phyloP scores from a whole-genome alignment of 2,888 invertebrate species.

The Perizoma flavofasciatum region DNA sequence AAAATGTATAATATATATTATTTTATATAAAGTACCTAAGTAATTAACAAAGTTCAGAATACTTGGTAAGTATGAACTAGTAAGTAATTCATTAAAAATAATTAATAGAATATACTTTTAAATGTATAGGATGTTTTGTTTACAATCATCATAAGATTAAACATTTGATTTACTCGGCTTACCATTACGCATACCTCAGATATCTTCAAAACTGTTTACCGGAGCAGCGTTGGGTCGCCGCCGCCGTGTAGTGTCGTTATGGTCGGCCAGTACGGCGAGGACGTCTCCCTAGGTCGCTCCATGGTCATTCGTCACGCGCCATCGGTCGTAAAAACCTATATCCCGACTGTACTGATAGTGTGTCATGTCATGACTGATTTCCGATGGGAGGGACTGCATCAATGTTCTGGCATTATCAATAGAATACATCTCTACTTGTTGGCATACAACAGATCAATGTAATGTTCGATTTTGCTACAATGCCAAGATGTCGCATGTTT shows the following conservation, averaged over 20 bases:
- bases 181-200: slow-evolving; percentile 5
- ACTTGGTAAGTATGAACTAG: too few species aligned
- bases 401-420: slow-evolving; percentile 13
- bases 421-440: not conserved
- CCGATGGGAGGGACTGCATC: slow-evolving; percentile 16
- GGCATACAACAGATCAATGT: slow-evolving; percentile 6
- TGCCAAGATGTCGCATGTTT: too few species aligned
- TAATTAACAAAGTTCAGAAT: too few species aligned
- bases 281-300: slow-evolving; percentile 70
- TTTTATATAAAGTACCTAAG: too few species aligned
- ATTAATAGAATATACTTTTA: too few species aligned
- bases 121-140: too few species aligned
- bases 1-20: too few species aligned
- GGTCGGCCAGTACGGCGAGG: slow-evolving; percentile 69
- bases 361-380: slow-evolving; percentile 11
- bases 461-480: not conserved
- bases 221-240: slow-evolving; percentile 49
- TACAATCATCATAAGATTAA: not conserved
- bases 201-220: slow-evolving; percentile 43
- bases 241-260: slow-evolving; percentile 59
- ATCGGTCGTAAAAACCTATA: slow-evolving; percentile 49
- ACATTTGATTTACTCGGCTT: slow-evolving; percentile 14
- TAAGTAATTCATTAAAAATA: too few species aligned
- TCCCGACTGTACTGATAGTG: slow-evolving; percentile 23
- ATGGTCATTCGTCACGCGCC: slow-evolving; percentile 75